Evolutionary conservation across 2,888 invertebrate species (phyloP), one percentile per base, ranked within the genome.

Genomic region (Elegia similella): DNA sequence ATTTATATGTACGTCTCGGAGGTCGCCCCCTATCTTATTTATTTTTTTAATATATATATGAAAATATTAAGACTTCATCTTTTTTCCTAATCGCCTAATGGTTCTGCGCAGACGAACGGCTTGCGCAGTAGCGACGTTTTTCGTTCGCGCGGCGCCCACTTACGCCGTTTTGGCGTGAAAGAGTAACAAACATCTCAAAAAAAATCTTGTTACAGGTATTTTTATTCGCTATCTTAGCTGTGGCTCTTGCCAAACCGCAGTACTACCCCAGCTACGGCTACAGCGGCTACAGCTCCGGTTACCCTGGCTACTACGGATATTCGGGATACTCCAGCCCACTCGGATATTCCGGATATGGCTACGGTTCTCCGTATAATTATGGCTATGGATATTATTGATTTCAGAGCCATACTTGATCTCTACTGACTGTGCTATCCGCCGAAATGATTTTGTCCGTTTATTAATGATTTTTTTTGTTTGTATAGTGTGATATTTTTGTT

Each of bases 161-260:
- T n/a, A n/a, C n/a, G n/a, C n/a, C n/a, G n/a, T n/a, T n/a, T n/a
- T n/a, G n/a, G n/a, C n/a, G n/a, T n/a, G n/a, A n/a, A n/a, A n/a
- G n/a, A n/a, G n/a, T n/a, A n/a, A n/a, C n/a, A n/a, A n/a, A n/a
- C n/a, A n/a, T n/a, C n/a, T n/a, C n/a, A n/a, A n/a, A n/a, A 59
- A 55, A 58, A 48, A 56, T 47, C 7, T 52, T 50, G 10, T 50
- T 48, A n/a, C 76, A 92, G 92, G 68, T 92, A 50, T 72, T 92
- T 58, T 68, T 92, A 54, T 82, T 92, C 64, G 85, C 87, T 58
- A 68, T 92, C 32, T 57, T 92, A 75, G 86, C 92, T 55, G 15
- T 93, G 65, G 80, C 91, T 60, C 67, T 91, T 73, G 88, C 93
- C 61, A 81, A 85, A 70, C 81, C 94, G 0, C 90, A 90, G 63